A percentile compares a stretch with the other conserved stretches of the same genome.
phyloP scores from a whole-genome alignment of 2,113 vertebrate genomes.

The Melanerpes formicivorus region DNA sequence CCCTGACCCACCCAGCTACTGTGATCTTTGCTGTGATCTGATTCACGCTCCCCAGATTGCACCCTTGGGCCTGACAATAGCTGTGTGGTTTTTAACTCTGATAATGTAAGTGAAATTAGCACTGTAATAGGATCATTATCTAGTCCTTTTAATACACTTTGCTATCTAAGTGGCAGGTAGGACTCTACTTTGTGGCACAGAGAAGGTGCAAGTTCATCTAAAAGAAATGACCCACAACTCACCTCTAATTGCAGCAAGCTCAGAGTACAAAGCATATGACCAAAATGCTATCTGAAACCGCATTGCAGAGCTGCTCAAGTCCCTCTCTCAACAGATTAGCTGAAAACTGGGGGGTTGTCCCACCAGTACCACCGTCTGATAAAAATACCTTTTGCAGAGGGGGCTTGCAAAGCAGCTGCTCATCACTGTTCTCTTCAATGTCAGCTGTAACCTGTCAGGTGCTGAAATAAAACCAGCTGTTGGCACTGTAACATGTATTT shows the following conservation, averaged over 20 bases:
- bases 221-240: not conserved
- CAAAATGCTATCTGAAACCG: slow-evolving; percentile 36
- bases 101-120: not conserved
- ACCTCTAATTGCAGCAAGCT: not conserved
- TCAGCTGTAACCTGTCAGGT: slow-evolving; percentile 63
- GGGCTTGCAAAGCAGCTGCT: slow-evolving; percentile 58
- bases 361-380: slow-evolving; percentile 1
- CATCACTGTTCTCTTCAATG: slow-evolving; percentile 54
- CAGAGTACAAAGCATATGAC: not conserved
- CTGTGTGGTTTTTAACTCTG: not conserved
- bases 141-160: not conserved
- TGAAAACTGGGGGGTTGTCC: slow-evolving; percentile 62
- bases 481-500: not conserved
- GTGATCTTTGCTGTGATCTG: not conserved
- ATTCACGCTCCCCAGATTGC: not conserved
- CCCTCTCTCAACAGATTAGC: slow-evolving; percentile 18
- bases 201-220: not conserved
- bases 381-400: slow-evolving; percentile 25
- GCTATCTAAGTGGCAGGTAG: not conserved
- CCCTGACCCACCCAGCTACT: not conserved
- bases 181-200: not conserved
- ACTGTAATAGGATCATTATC: not conserved
- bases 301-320: slow-evolving; percentile 47
- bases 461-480: not conserved
- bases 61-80: not conserved